phyloP scores from a whole-genome alignment of 1,140 invertebrate genomes.

The Myzus persicae region DNA sequence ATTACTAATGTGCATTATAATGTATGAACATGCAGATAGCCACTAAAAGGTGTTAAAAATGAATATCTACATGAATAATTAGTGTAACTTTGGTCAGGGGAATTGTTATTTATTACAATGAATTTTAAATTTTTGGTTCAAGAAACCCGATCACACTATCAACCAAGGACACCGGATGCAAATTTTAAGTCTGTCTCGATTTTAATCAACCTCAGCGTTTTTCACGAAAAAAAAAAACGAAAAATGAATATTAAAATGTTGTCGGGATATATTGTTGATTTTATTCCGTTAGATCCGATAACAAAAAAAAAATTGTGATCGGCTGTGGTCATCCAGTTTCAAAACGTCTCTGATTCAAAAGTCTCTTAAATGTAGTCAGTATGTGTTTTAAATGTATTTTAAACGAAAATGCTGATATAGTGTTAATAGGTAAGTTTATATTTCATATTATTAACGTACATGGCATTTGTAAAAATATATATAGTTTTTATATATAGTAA shows the following conservation, averaged over 20 bases:
- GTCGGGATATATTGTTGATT: not conserved
- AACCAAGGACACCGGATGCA: constrained; percentile 32
- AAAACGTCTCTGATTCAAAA: not conserved
- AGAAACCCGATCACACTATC: constrained; percentile 28
- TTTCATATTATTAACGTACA: not conserved
- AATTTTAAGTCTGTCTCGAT: not conserved
- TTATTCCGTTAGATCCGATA: not conserved
- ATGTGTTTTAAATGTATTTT: not conserved
- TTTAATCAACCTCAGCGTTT: constrained; percentile 1
- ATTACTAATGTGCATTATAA: too few relatives aligned
- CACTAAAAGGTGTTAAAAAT: not conserved
- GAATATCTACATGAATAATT: not conserved
- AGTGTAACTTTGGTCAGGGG: not conserved
- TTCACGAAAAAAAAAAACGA: not conserved
- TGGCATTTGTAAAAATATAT: too few relatives aligned
- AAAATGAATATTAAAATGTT: constrained; percentile 21
- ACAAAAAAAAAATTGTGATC: constrained; percentile 32
- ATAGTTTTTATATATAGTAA: too few relatives aligned
- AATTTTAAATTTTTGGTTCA: constrained; percentile 3
- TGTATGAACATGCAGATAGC: too few relatives aligned
- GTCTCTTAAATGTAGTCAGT: not conserved
- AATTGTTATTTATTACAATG: not conserved
- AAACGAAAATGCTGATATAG: not conserved
- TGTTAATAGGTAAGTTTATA: not conserved
- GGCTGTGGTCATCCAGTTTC: not conserved